These are phyloP conservation scores for Hirudinaria manillensis DNA, from an alignment of 2,888 invertebrate species.

Conservation along the genomic window DNA sequence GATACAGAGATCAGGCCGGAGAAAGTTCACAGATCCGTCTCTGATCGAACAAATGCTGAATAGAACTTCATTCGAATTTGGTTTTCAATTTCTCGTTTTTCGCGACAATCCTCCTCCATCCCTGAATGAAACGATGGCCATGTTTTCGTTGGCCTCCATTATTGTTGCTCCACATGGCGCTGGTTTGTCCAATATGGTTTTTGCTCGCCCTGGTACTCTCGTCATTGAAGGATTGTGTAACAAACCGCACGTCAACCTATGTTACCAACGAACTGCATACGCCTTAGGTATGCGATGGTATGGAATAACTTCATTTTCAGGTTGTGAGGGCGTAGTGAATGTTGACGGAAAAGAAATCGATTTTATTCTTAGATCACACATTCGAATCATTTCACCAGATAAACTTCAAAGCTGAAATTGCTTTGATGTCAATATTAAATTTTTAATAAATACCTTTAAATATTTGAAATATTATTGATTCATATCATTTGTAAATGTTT, in stretches of 20 bases:
- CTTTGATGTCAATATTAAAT: too few species aligned
- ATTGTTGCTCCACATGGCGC: constrained; percentile 41
- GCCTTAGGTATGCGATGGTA: constrained; percentile 31
- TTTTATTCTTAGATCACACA: neutral
- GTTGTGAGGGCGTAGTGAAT: neutral
- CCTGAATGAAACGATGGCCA: constrained; percentile 33
- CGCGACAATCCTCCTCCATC: constrained; percentile 33
- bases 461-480: too few species aligned
- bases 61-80: neutral
- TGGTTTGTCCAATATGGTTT: constrained; percentile 39
- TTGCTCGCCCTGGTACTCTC: constrained; percentile 35
- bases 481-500: too few species aligned
- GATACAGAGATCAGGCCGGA: constrained; percentile 29
- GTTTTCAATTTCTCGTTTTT: constrained; percentile 28
- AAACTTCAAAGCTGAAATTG: too few species aligned
- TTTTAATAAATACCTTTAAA: too few species aligned
- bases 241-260: constrained; percentile 35
- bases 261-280: constrained; percentile 35
- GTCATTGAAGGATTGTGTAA: constrained; percentile 39
- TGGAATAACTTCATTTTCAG: neutral
- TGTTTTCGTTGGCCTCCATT: constrained; percentile 37
- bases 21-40: constrained; percentile 30
- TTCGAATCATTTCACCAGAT: neutral
- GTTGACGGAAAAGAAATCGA: constrained; percentile 3
- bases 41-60: constrained; percentile 14